phyloP scores from a whole-genome alignment of 2,797 vertebrate genomes.

The Myotis findleyi region DNA sequence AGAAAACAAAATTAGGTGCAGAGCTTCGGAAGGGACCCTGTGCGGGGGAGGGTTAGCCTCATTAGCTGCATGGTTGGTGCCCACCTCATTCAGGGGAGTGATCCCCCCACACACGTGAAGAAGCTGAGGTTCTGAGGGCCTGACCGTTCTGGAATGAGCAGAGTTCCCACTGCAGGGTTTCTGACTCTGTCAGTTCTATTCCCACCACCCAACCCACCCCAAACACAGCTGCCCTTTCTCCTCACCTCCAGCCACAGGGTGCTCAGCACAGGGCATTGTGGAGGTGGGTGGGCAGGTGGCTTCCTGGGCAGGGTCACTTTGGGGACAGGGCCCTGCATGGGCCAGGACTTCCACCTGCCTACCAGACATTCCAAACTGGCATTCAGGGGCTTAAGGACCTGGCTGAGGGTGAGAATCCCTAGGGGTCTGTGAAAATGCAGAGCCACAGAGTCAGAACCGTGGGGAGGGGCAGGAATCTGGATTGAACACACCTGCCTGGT shows the following conservation, averaged over 20 bases:
- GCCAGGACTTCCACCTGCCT: not conserved
- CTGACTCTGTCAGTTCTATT: not conserved
- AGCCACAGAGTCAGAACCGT: not conserved
- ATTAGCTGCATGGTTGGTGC: no score
- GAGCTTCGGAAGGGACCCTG: not conserved
- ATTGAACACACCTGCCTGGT: not conserved
- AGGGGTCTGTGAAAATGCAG: not conserved
- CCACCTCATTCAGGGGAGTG: not conserved
- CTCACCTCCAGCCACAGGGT: not conserved
- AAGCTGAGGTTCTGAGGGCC: not conserved
- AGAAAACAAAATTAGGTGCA: not conserved
- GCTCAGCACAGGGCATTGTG: not conserved
- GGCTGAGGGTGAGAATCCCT: not conserved
- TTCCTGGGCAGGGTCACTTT: not conserved
- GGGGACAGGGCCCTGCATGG: not conserved
- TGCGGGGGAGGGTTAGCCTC: not conserved
- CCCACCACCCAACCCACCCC: not conserved
- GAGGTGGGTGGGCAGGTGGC: not conserved
- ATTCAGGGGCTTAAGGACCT: not conserved
- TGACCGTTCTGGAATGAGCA: not conserved
- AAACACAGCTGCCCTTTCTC: not conserved
- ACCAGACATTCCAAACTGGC: not conserved
- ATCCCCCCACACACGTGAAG: not conserved
- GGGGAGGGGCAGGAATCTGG: not conserved
- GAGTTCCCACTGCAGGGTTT: not conserved